These are phyloP conservation scores for Tetranychus cinnabarinus DNA, from an alignment of 1,140 invertebrate species.

Conservation along the genomic window DNA sequence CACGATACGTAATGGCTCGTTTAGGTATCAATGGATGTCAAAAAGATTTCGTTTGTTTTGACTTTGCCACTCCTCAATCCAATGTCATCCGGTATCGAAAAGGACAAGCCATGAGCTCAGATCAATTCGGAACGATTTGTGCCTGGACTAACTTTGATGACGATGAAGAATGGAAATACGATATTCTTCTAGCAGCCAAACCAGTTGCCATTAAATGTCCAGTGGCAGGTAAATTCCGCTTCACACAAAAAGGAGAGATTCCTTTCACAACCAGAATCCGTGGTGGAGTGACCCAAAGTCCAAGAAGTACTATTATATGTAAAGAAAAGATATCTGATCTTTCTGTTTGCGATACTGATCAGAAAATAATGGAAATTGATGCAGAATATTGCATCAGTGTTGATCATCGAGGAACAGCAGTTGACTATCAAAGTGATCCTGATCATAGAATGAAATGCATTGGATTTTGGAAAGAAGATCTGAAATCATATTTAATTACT, in stretches of 20 bases:
- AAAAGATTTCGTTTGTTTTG: conserved; percentile 90
- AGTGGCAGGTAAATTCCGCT: conserved; percentile 83
- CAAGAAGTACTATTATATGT: conserved; percentile 72
- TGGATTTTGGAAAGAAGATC: conserved; percentile 92
- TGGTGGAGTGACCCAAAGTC: conserved; percentile 75
- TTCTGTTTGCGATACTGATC: conserved; percentile 72
- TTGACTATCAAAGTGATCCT: conserved; percentile 82
- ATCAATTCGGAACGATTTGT: conserved; percentile 70
- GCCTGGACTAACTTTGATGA: conserved; percentile 78
- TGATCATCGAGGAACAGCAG: conserved; percentile 68
- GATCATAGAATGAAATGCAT: conserved; percentile 94
- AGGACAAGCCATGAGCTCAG: conserved; percentile 60
- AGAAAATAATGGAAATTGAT: conserved; percentile 75
- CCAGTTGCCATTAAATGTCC: conserved; percentile 80
- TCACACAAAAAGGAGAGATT: conserved; percentile 63
- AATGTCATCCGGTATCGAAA: conserved; percentile 80
- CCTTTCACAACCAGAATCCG: conserved; percentile 72
- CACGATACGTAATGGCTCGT: conserved; percentile 76
- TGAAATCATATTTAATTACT: conserved; percentile 86
- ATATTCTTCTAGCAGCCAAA: conserved; percentile 67
- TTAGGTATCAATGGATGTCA: conserved; percentile 90
- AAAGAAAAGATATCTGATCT: conserved; percentile 84
- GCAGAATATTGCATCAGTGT: conserved; percentile 88
- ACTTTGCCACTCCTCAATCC: conserved; percentile 82
- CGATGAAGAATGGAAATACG: conserved; percentile 59